Base-by-base conservation (phyloP, 2,113 vertebrate species). In the Rhabdornis inornatus region DNA sequence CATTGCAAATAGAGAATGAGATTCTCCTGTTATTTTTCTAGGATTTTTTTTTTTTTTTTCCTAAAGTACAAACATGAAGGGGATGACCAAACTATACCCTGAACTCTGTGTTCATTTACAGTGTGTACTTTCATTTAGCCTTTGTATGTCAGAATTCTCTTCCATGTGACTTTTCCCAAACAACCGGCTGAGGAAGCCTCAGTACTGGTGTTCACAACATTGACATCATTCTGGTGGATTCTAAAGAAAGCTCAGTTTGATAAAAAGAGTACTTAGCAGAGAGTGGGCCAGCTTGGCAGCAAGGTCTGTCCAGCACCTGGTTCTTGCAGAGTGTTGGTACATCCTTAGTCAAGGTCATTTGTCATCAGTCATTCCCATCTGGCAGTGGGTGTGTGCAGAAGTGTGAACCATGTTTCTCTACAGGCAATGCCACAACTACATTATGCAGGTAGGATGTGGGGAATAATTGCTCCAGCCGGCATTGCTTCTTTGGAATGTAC, bases 101-200 rank as follows among this genome's bases (percentile, higher is more conserved):
- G 1, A 27, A 9, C 33, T 80, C 16, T 30, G 0, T n/a, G 7
- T 82, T 68, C 35, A 5, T 8, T 83, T 79, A 15, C 0, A 6
- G 3, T 49, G 40, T 88, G 37, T 0, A 0, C 44, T 88, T 83
- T 44, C 11, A 70, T 77, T 63, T 23, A 55, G 27, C 14, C 47
- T 83, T 31, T 55, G 17, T 47, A 11, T 55, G 56, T 77, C 37
- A 61, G 50, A 74, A 37, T 55, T 88, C 56, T 84, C 18, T 31
- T 66, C 35, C 16, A 2, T 4, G 1, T 37, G 24, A 53, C 45
- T 89, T 77, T 86, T 55, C 30, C 8, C 33, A 49, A 79, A 22
- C 22, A 47, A 13, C 20, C 0, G 0, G 33, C 61, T 33, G 22
- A 83, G 60, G 45, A 87, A 66, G 11, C 47, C 25, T 74, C 18